Percentiles rank a stretch among this genome's conserved stretches.
Conservation (phyloP, 2,888 invertebrate genomes). For the Dione vanillae region DNA sequence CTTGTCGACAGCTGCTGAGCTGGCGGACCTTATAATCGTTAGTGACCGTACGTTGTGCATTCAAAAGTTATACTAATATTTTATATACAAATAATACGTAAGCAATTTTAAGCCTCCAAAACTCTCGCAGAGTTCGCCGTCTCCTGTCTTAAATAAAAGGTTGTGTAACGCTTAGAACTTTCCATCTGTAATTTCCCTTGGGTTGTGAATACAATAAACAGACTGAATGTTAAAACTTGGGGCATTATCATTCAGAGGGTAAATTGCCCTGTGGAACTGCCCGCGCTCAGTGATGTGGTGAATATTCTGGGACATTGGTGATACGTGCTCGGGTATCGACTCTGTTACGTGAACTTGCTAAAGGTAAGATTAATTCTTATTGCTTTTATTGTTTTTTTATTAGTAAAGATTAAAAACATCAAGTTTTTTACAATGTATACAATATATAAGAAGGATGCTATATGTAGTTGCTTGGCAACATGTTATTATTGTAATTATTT, state of each 20-base stretch:
- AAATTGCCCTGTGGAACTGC: conserved; percentile 56
- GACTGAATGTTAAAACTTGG: conserved; percentile 67
- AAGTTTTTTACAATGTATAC: too few species aligned
- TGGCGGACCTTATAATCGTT: conserved; percentile 63
- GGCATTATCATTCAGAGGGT: conserved; percentile 65
- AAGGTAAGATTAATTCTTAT: conserved; percentile 36
- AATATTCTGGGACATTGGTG: conserved; percentile 57
- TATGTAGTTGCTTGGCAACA: too few species aligned
- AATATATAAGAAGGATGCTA: too few species aligned
- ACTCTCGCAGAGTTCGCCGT: conserved; percentile 60
- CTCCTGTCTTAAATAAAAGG: conserved; percentile 55
- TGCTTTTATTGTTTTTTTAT: neutral
- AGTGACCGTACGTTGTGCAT: conserved; percentile 77
- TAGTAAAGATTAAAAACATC: too few species aligned
- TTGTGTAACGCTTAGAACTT: conserved; percentile 61
- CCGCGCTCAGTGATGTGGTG: conserved; percentile 59
- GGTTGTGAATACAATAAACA: conserved; percentile 79
- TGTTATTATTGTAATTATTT: too few species aligned
- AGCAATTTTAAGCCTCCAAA: conserved; percentile 59
- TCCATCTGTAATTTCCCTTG: conserved; percentile 71
- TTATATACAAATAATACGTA: conserved; percentile 60
- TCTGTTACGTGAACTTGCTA: conserved; percentile 27
- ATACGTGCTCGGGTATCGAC: conserved; percentile 46
- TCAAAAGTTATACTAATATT: conserved; percentile 65
- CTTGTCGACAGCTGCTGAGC: conserved; percentile 27